Conservation (phyloP, 2,797 vertebrate genomes). For the Myripristis murdjan region DNA sequence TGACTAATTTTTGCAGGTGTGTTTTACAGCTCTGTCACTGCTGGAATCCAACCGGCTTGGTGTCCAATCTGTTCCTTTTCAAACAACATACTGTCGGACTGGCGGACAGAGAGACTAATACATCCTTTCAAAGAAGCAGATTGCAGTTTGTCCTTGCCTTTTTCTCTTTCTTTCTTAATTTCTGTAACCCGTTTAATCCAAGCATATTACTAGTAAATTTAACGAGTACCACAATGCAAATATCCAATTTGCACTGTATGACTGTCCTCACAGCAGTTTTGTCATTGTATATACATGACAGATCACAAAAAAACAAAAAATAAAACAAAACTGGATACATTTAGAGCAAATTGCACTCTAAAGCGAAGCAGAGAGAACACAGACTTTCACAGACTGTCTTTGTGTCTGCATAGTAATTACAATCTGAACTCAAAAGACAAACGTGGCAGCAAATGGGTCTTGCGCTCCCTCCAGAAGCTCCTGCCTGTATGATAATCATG, state of each 20-base stretch:
- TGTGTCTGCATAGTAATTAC: constrained; percentile 21
- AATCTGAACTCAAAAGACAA: constrained; percentile 37
- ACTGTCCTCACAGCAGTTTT: background rate
- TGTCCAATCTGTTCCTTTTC: background rate
- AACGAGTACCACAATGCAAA: constrained; percentile 10
- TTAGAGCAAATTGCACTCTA: background rate
- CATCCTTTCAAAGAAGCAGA: constrained; percentile 7
- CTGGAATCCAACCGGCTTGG: background rate
- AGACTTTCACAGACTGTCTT: constrained; percentile 3
- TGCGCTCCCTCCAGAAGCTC: too few relatives aligned
- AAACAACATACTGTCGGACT: background rate
- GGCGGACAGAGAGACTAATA: background rate
- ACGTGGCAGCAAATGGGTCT: constrained; percentile 5
- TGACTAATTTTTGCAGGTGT: background rate
- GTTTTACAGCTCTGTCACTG: background rate
- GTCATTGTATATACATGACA: constrained; percentile 5
- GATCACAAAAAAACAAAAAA: background rate
- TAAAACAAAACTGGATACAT: background rate
- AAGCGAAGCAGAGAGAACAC: background rate
- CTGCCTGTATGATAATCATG: constrained; percentile 30
- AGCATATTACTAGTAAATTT: constrained; percentile 14
- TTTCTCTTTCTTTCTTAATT: background rate
- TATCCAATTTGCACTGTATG: constrained; percentile 28
- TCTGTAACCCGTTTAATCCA: background rate
- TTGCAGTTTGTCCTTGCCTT: background rate